A percentile compares a stretch with the other conserved stretches of the same genome.
Conservation (phyloP, 2,888 invertebrate species). For the Cerceris ruficornis region DNA sequence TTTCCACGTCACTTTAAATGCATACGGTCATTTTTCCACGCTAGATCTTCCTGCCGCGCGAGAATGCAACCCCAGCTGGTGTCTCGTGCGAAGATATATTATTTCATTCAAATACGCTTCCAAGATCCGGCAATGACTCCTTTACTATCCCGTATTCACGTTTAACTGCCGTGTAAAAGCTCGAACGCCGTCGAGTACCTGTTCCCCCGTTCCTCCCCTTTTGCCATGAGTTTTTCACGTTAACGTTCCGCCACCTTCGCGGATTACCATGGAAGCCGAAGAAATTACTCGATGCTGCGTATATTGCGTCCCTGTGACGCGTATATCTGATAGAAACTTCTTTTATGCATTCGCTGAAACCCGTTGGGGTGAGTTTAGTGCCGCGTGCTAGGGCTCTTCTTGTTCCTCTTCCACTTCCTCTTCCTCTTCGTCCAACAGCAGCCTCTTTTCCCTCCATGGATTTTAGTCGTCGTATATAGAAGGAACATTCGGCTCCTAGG, state of each 20-base stretch:
- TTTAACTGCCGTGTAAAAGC: slow-evolving; percentile 17
- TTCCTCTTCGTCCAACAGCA: slow-evolving; percentile 1
- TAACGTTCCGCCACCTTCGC: slow-evolving; percentile 13
- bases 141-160: not conserved
- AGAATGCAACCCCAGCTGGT: not conserved
- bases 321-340: slow-evolving; percentile 20
- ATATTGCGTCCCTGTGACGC: slow-evolving; percentile 10
- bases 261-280: slow-evolving; percentile 17
- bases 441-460: slow-evolving; percentile 4
- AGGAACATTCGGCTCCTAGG: slow-evolving; percentile 33
- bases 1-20: too few relatives aligned
- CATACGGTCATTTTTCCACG: too few relatives aligned
- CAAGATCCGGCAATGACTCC: not conserved
- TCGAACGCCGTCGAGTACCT: slow-evolving; percentile 1
- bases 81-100: not conserved
- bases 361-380: slow-evolving; percentile 23
- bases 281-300: slow-evolving; percentile 11
- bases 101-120: not conserved
- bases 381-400: not conserved
- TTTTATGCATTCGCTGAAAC: slow-evolving; percentile 24
- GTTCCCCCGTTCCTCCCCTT: not conserved
- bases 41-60: too few relatives aligned
- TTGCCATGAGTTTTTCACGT: slow-evolving; percentile 1
- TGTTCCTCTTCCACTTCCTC: not conserved
- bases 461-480: slow-evolving; percentile 13